A percentile compares a stretch with the other conserved stretches of the same genome.
These are phyloP conservation scores for Acridotheres tristis DNA, from an alignment of 2,797 vertebrate genomes.

Conservation along the genomic window DNA sequence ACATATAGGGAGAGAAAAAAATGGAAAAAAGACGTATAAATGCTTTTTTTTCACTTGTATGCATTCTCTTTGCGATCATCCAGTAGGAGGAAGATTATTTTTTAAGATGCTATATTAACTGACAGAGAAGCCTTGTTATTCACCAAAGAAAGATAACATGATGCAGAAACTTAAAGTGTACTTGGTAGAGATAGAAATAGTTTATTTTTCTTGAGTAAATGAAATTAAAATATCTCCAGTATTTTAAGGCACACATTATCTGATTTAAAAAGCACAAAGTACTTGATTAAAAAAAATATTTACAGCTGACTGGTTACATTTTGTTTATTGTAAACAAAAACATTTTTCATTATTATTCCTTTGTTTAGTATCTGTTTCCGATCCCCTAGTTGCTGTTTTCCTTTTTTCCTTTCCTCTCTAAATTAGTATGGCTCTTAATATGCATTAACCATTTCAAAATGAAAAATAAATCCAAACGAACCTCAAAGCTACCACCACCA, in stretches of 20 bases:
- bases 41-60: background rate
- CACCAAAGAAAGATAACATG: background rate
- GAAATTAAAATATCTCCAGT: background rate
- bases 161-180: background rate
- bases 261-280: background rate
- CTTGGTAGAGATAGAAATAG: background rate
- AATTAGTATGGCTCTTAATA: background rate
- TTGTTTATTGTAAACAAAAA: background rate
- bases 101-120: background rate
- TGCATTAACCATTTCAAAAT: background rate
- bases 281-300: background rate
- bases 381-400: background rate
- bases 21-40: background rate
- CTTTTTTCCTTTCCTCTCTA: background rate
- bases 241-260: background rate
- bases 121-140: background rate
- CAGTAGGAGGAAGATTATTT: background rate
- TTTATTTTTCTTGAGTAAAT: background rate
- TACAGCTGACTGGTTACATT: background rate
- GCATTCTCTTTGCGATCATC: background rate
- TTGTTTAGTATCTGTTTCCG: background rate
- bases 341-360: background rate
- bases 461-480: background rate
- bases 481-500: fast-evolving
- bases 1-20: background rate